Evolutionary conservation across 1,140 invertebrate species (phyloP).

Genomic region (Orchesella cincta): DNA sequence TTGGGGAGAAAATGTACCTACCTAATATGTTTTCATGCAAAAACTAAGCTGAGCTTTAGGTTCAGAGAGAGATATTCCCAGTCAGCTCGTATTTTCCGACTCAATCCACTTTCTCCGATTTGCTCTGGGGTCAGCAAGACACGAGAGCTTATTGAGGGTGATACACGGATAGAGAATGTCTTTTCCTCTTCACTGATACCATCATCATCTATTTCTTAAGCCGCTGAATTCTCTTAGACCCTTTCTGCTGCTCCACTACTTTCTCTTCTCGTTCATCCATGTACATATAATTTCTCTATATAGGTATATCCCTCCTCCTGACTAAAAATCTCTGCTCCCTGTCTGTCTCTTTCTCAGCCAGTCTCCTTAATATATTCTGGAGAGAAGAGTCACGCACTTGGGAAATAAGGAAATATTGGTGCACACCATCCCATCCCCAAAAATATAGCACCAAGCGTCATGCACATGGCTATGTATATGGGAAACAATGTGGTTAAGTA

Average conservation of each 20-base stretch:
- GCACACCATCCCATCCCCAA: too few relatives aligned
- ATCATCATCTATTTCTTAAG: neutral
- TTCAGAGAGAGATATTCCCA: neutral
- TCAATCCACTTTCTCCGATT: slow-evolving; percentile 20
- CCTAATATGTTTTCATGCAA: neutral
- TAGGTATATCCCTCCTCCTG: too few relatives aligned
- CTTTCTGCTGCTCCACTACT: neutral
- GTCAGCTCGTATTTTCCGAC: slow-evolving; percentile 14
- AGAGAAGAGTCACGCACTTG: slow-evolving; percentile 31
- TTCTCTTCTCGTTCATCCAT: neutral
- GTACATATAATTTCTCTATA: neutral
- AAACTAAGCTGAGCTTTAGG: neutral
- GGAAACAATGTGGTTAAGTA: too few relatives aligned
- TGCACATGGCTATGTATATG: too few relatives aligned
- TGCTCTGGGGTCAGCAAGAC: slow-evolving; percentile 6
- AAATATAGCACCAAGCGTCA: too few relatives aligned
- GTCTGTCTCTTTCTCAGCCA: slow-evolving; percentile 6
- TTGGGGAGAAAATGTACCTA: too few relatives aligned
- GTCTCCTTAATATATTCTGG: slow-evolving; percentile 31
- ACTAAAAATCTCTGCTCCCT: neutral
- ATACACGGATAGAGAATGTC: slow-evolving; percentile 12
- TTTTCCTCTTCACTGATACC: slow-evolving; percentile 12
- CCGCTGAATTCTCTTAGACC: neutral
- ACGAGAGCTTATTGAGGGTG: slow-evolving; percentile 2
- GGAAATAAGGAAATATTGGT: slow-evolving; percentile 42